Conservation (phyloP, 2,797 vertebrate genomes). For the Hylomyscus alleni region DNA sequence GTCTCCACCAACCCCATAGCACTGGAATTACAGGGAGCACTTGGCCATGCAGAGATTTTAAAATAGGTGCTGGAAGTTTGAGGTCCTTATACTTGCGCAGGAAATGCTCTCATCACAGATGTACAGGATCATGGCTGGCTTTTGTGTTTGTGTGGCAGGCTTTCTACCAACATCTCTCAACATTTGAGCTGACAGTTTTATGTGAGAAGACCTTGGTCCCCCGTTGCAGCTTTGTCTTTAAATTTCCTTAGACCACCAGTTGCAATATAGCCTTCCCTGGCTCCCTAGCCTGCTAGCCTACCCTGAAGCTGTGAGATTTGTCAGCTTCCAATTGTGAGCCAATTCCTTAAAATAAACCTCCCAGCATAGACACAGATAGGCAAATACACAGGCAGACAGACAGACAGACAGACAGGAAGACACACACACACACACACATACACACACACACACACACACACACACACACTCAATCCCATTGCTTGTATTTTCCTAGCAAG, state of each 20-base stretch:
- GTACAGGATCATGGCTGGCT: not conserved
- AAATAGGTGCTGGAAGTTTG: not conserved
- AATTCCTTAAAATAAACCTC: conserved; percentile 41
- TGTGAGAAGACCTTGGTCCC: not conserved
- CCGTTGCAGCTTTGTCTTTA: not conserved
- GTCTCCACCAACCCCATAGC: not conserved
- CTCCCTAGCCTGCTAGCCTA: not conserved
- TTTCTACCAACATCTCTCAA: not conserved
- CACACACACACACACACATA: not conserved
- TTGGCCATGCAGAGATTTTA: not conserved
- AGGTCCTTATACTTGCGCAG: not conserved
- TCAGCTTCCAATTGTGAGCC: not conserved
- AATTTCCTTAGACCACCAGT: not conserved
- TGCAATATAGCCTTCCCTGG: not conserved
- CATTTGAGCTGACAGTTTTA: not conserved
- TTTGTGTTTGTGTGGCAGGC: not conserved
- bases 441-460: not conserved
- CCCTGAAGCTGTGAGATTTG: not conserved
- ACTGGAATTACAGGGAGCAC: not conserved
- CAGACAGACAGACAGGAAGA: not conserved
- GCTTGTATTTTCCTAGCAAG: conserved; percentile 20
- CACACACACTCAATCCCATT: not conserved
- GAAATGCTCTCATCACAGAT: not conserved
- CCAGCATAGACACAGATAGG: not conserved
- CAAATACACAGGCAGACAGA: not conserved